phyloP scores from a whole-genome alignment of 2,888 invertebrate species.

The Rhagonycha lutea region DNA sequence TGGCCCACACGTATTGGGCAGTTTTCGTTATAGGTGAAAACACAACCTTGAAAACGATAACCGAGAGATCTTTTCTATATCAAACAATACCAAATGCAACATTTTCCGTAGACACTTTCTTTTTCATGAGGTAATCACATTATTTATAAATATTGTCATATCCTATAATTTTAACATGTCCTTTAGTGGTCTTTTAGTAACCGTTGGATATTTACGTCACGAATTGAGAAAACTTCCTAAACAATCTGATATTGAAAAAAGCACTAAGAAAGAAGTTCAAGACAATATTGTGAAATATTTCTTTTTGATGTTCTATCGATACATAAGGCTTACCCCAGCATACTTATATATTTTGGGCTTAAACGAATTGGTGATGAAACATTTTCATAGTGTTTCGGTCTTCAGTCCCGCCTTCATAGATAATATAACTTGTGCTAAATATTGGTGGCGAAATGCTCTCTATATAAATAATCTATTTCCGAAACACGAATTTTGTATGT shows the following conservation, averaged over 20 bases:
- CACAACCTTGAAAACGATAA: slow-evolving; percentile 72
- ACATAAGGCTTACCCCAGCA: slow-evolving; percentile 77
- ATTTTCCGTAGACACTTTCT: slow-evolving; percentile 85
- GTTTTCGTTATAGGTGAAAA: slow-evolving; percentile 78
- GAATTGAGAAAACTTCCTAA: slow-evolving; percentile 59
- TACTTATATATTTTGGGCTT: slow-evolving; percentile 79
- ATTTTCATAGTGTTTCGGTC: slow-evolving; percentile 72
- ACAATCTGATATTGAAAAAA: slow-evolving; percentile 48
- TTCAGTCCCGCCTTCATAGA: slow-evolving; percentile 74
- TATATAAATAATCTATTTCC: slow-evolving; percentile 82
- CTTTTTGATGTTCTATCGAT: slow-evolving; percentile 64
- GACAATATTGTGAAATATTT: slow-evolving; percentile 53
- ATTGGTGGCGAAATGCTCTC: slow-evolving; percentile 84
- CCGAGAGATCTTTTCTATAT: slow-evolving; percentile 77
- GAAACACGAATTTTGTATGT: slow-evolving; percentile 77
- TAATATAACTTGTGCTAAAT: slow-evolving; percentile 73
- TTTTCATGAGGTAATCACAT: slow-evolving; percentile 73
- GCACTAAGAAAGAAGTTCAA: slow-evolving; percentile 55
- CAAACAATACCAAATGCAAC: slow-evolving; percentile 85
- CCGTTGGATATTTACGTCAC: slow-evolving; percentile 71
- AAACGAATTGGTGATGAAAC: slow-evolving; percentile 72
- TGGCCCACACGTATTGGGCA: slow-evolving; percentile 83
- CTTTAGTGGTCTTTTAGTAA: slow-evolving; percentile 73
- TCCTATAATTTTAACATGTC: not conserved
- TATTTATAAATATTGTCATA: not conserved